Conservation (phyloP, 2,888 invertebrate species). For the Julus scandinavius region DNA sequence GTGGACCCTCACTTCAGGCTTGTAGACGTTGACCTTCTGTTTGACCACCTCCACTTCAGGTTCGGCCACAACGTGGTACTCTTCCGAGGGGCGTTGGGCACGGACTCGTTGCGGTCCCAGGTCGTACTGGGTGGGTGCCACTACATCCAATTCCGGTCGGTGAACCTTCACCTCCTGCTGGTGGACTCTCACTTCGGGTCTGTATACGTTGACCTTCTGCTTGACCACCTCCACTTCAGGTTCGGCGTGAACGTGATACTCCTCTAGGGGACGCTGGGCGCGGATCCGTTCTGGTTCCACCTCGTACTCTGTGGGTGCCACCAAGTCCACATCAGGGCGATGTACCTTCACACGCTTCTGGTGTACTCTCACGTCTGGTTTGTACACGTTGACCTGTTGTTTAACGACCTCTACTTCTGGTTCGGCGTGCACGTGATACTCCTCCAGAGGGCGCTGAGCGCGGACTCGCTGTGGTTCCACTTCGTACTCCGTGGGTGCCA, state of each 20-base stretch:
- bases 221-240: constrained; percentile 11
- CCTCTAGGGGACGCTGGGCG: not conserved
- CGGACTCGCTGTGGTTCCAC: not conserved
- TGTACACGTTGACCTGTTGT: constrained; percentile 41
- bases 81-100: not conserved
- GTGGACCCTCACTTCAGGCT: not conserved
- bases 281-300: constrained; percentile 6
- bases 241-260: constrained; percentile 34
- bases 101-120: not conserved
- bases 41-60: constrained; percentile 43
- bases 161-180: constrained; percentile 31
- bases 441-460: not conserved
- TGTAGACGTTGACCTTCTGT: constrained; percentile 48
- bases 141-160: constrained; percentile 30
- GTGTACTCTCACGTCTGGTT: not conserved
- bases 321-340: not conserved
- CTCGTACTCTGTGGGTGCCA: constrained; percentile 44
- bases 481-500: constrained; percentile 30
- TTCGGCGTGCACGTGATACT: constrained; percentile 17
- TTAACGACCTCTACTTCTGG: constrained; percentile 8
- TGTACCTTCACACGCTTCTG: not conserved
- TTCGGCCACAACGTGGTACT: constrained; percentile 43
- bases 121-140: constrained; percentile 45
- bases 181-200: not conserved
- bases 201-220: constrained; percentile 43